phyloP scores from a whole-genome alignment of 64 coral and sea anemone genomes.

The Stichodactyla helianthus region DNA sequence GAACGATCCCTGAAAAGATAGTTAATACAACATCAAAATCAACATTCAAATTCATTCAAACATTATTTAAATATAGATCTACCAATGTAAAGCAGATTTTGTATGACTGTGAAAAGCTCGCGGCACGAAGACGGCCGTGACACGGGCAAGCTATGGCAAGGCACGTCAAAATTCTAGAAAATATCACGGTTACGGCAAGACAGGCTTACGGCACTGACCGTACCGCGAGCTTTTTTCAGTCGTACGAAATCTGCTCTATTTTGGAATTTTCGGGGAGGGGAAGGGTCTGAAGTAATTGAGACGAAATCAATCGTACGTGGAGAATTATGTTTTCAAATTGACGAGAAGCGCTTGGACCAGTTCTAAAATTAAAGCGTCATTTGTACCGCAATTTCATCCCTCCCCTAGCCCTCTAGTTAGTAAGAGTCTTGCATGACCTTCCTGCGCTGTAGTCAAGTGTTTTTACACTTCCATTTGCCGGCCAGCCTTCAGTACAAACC shows the following conservation, averaged over 20 bases:
- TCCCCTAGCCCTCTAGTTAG: not conserved
- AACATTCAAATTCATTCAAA: not conserved
- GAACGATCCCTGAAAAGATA: slow-evolving; percentile 2
- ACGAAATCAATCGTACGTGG: not conserved
- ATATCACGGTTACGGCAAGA: too few relatives aligned
- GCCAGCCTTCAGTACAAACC: not conserved
- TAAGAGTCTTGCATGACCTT: not conserved
- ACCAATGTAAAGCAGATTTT: not conserved
- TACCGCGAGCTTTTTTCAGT: too few relatives aligned
- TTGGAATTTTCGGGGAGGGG: not conserved
- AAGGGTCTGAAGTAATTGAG: not conserved
- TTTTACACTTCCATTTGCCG: not conserved
- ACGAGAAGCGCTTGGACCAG: not conserved
- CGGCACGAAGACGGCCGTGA: too few relatives aligned
- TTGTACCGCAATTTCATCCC: not conserved
- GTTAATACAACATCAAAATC: not conserved
- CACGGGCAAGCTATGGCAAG: too few relatives aligned
- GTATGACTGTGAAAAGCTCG: too few relatives aligned
- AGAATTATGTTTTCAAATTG: not conserved
- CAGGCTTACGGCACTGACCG: too few relatives aligned
- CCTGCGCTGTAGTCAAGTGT: not conserved
- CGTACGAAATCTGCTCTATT: not conserved
- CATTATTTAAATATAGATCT: not conserved
- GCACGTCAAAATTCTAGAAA: too few relatives aligned
- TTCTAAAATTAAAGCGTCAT: not conserved